Evolutionary conservation across 2,797 vertebrate species (phyloP), one percentile per base, ranked within the genome.

Genomic region (Holocentrus rufus): DNA sequence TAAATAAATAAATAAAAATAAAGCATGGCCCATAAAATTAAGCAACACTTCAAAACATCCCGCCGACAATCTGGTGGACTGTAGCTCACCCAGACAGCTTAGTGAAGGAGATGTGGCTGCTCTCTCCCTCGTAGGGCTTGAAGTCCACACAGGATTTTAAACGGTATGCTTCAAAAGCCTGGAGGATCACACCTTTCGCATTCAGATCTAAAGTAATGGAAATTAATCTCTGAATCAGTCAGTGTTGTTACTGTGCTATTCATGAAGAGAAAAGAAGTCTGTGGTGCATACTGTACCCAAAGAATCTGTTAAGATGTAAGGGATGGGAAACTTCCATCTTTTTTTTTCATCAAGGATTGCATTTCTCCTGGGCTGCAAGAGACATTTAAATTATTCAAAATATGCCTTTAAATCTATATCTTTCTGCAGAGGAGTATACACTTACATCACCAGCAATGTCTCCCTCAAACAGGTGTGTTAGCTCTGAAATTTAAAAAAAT

Each of bases 131-230:
- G 9, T 98, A 97, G 1, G 96, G 96, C 79, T 98, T 97, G 87
- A 98, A 98, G 86, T 98, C 95, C 68, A 98, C 72, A 20, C 97
- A 98, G 27, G 97, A 96, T 85, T 95, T 96, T 25, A 98, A 88
- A 47, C 96, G 95, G 76, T 95, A 98, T 90, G 95, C 95, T 88
- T 98, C 97, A 85, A 98, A 94, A 0, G 94, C 90, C 84, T 95
- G 94, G 8, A 96, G 95, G 82, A 98, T 98, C 14, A 96, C 95
- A 50, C 85, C 96, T 92, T 98, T 98, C n/a, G 97, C 96, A 79
- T 98, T 98, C 73, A 98, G 89, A 0, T 91, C 97, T 98, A 61
- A 44, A 79, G 66, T 13, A 62, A 57, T 6, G 22, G 8, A 49
- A 80, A 75, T 15, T 0, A 1, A 30, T 47, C 34, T 69, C 2